Conservation (phyloP, 2,888 invertebrate species). For the Diaperis boleti region DNA sequence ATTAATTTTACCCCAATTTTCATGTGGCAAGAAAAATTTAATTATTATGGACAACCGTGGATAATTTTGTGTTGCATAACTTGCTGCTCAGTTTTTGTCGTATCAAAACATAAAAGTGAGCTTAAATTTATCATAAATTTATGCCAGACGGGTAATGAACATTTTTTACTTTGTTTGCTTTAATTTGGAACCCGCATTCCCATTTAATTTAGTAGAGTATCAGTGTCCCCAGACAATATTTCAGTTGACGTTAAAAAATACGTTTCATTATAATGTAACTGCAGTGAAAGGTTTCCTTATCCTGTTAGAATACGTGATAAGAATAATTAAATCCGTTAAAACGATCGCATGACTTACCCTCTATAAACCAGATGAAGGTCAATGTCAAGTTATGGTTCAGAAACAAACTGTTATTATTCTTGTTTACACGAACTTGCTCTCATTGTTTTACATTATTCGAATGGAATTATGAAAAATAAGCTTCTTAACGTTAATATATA, state of each 20-base stretch:
- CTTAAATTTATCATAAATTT: not conserved
- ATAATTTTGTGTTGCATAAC: not conserved
- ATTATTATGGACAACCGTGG: not conserved
- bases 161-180: not conserved
- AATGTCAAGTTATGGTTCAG: not conserved
- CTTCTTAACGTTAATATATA: not conserved
- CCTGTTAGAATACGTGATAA: not conserved
- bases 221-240: not conserved
- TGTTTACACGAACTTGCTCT: not conserved
- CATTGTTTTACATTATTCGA: not conserved
- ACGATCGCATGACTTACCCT: conserved; percentile 2
- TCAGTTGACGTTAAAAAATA: not conserved
- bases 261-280: not conserved
- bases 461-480: not conserved
- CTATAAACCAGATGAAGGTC: not conserved
- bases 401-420: not conserved
- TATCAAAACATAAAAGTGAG: no score
- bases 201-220: not conserved
- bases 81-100: no score
- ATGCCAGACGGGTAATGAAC: not conserved
- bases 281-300: not conserved
- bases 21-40: no score
- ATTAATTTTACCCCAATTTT: no score
- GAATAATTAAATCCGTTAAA: not conserved
- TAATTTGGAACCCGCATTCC: not conserved